phyloP scores from a whole-genome alignment of 2,113 vertebrate genomes.

The Engystomops pustulosus region DNA sequence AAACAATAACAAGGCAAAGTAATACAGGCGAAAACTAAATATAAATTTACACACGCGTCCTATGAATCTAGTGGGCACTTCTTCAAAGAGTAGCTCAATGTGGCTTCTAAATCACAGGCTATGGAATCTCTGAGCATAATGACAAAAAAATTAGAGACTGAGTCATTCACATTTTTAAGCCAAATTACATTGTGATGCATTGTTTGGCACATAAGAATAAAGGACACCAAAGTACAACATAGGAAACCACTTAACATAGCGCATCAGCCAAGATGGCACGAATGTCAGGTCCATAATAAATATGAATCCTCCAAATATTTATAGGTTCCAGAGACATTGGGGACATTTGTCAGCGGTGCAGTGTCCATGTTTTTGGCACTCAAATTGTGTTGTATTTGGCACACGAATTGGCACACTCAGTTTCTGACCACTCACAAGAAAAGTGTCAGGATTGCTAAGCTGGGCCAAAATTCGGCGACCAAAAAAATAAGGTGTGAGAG shows the following conservation, averaged over 20 bases:
- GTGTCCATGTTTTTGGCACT: too few relatives aligned
- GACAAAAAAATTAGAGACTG: conserved; percentile 16
- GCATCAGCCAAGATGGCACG: neutral
- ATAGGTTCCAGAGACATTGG: too few relatives aligned
- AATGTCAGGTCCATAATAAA: conserved; percentile 29
- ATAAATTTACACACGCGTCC: too few relatives aligned
- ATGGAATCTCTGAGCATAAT: conserved; percentile 4
- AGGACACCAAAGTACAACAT: conserved; percentile 36
- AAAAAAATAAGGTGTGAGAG: too few relatives aligned
- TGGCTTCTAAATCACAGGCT: neutral
- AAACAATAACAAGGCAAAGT: too few relatives aligned
- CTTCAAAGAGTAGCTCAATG: conserved; percentile 13
- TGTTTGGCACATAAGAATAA: conserved; percentile 33
- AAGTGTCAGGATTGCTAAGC: too few relatives aligned
- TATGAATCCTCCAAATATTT: neutral
- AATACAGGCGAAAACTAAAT: too few relatives aligned
- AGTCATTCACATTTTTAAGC: conserved; percentile 13
- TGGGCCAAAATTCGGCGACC: too few relatives aligned
- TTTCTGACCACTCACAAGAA: too few relatives aligned
- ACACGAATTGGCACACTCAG: too few relatives aligned
- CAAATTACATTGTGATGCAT: conserved; percentile 35
- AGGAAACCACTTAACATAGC: conserved; percentile 30
- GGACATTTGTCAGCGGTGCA: too few relatives aligned
- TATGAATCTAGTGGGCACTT: neutral
- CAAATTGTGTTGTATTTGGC: too few relatives aligned